phyloP scores from a whole-genome alignment of 1,140 invertebrate species.

The Telenomus remus region DNA sequence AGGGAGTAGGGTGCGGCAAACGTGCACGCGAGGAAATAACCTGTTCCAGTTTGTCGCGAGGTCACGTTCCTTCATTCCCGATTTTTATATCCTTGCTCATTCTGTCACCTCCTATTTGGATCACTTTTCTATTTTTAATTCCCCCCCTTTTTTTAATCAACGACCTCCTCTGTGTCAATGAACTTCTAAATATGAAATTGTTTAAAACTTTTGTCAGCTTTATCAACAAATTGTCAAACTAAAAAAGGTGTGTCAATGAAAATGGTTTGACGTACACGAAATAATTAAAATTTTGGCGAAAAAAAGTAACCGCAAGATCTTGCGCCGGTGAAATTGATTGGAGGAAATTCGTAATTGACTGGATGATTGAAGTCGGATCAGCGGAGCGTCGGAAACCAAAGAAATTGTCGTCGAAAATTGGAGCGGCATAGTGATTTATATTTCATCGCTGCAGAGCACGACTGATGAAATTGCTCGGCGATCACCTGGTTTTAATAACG shows the following conservation, averaged over 20 bases:
- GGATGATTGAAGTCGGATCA: not conserved
- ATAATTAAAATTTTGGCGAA: too few species aligned
- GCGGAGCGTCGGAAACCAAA: not conserved
- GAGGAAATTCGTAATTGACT: not conserved
- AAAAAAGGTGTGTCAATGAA: too few species aligned
- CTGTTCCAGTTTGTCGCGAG: conserved; percentile 52
- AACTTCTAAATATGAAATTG: too few species aligned
- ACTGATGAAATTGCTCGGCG: not conserved
- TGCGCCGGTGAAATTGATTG: not conserved
- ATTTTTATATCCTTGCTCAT: conserved; percentile 17
- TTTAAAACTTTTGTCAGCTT: too few species aligned
- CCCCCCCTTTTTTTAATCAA: not conserved
- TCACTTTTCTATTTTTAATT: not conserved
- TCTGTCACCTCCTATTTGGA: conserved; percentile 3
- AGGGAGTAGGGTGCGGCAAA: conserved; percentile 7
- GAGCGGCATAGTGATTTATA: conserved; percentile 1
- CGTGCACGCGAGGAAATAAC: conserved; percentile 41
- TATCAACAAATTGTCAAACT: too few species aligned
- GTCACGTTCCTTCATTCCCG: conserved; percentile 27
- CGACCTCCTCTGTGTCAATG: too few species aligned
- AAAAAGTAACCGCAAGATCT: not conserved
- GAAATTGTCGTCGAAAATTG: conserved; percentile 3
- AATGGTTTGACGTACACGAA: too few species aligned
- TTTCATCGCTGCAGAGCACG: conserved; percentile 3
- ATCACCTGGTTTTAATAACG: conserved; percentile 15